Evolutionary conservation across 2,888 invertebrate species (phyloP).

Genomic region (Amphimallon solstitiale): DNA sequence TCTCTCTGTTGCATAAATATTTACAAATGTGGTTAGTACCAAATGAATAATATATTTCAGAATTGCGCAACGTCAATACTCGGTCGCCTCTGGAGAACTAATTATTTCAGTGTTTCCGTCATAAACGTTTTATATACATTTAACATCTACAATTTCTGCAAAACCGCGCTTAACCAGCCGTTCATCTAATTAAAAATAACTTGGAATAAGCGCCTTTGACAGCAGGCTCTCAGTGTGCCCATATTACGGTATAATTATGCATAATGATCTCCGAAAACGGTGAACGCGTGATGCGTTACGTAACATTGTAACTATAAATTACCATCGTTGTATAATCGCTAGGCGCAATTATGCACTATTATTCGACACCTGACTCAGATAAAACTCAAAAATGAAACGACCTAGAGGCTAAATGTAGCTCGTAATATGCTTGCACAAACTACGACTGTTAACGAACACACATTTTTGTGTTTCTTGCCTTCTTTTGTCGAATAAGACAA

Average conservation of each 20-base stretch:
- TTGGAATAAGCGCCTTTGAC: neutral
- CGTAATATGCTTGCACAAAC: too few species aligned
- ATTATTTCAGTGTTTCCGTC: constrained; percentile 19
- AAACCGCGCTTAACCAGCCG: neutral
- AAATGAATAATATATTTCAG: constrained; percentile 6
- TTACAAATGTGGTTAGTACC: constrained; percentile 1
- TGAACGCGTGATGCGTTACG: neutral
- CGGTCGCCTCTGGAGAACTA: neutral
- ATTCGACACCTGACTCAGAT: neutral
- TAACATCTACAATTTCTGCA: neutral
- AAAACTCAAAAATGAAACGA: constrained; percentile 4
- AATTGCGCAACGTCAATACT: constrained; percentile 8
- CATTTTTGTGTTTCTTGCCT: too few species aligned
- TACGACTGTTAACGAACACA: too few species aligned
- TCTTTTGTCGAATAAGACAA: too few species aligned
- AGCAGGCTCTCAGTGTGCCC: too few species aligned
- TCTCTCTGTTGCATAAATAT: constrained; percentile 15
- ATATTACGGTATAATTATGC: neutral
- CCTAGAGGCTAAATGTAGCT: neutral
- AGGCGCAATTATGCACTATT: neutral
- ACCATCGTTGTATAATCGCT: neutral
- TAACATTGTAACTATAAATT: constrained; percentile 1
- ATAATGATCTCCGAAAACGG: neutral
- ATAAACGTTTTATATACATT: neutral
- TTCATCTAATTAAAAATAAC: neutral